A percentile compares a stretch with the other conserved stretches of the same genome.
phyloP scores from a whole-genome alignment of 1,140 invertebrate species.

The Laupala kohalensis region DNA sequence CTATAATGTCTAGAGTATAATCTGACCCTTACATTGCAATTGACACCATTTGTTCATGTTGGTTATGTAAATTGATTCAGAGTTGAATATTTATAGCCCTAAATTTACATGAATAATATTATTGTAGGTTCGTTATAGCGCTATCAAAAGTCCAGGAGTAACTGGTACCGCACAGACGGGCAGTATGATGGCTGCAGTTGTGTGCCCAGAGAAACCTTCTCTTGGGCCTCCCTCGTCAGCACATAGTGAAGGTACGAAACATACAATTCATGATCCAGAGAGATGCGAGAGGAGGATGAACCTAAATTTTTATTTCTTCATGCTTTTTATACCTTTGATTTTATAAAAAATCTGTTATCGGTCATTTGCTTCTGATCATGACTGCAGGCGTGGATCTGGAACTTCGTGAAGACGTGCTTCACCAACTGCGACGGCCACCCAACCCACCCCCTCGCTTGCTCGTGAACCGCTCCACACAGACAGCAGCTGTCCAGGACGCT shows the following conservation, averaged over 20 bases:
- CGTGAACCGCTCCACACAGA: slow-evolving; percentile 3
- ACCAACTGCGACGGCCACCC: neutral
- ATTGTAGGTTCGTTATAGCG: slow-evolving; percentile 12
- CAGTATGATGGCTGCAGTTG: slow-evolving; percentile 14
- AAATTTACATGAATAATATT: too few relatives aligned
- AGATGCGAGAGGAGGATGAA: too few relatives aligned
- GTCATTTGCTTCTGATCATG: neutral
- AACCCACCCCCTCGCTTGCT: neutral
- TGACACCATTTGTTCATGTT: neutral
- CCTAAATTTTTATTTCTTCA: neutral
- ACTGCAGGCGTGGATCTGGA: slow-evolving; percentile 1
- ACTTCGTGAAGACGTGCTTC: slow-evolving; percentile 3
- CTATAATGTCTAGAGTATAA: too few relatives aligned
- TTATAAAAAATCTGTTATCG: neutral
- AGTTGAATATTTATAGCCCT: too few relatives aligned
- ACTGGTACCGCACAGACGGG: slow-evolving; percentile 12
- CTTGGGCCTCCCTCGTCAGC: neutral
- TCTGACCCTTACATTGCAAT: too few relatives aligned
- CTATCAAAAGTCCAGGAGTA: slow-evolving; percentile 10
- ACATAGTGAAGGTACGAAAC: neutral
- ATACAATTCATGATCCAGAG: too few relatives aligned
- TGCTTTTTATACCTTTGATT: neutral
- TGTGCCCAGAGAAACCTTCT: slow-evolving; percentile 2
- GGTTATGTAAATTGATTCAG: too few relatives aligned
- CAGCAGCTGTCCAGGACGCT: neutral